phyloP scores from a whole-genome alignment of 2,797 vertebrate species.

The Hozukius guyotensis region DNA sequence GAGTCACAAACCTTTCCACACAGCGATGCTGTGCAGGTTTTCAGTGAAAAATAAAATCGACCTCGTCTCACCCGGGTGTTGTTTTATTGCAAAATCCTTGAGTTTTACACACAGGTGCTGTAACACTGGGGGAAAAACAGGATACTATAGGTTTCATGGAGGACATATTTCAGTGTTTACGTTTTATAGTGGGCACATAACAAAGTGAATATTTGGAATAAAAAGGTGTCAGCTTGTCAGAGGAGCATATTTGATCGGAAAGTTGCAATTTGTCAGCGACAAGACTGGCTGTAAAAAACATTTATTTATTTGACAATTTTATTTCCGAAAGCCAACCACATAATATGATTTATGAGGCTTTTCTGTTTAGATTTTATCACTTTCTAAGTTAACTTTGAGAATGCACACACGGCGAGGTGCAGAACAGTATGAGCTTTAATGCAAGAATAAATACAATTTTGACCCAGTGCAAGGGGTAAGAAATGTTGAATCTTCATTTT shows the following conservation, averaged over 20 bases:
- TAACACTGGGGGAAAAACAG: not conserved
- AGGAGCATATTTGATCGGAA: not conserved
- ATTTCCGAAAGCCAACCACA: not conserved
- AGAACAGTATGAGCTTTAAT: not conserved
- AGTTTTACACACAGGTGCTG: not conserved
- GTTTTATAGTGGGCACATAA: not conserved
- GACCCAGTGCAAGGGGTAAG: not conserved
- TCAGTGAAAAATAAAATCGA: constrained; percentile 8
- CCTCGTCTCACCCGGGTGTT: not conserved
- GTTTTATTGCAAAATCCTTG: not conserved
- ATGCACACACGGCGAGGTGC: not conserved
- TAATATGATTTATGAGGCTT: not conserved
- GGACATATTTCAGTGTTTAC: not conserved
- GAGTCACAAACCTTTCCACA: constrained; percentile 21
- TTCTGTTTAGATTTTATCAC: not conserved
- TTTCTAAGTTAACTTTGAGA: not conserved
- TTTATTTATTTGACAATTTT: not conserved
- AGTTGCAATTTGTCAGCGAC: not conserved
- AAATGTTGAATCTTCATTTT: not conserved
- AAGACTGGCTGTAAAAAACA: not conserved
- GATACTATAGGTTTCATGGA: not conserved
- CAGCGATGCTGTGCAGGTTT: not conserved
- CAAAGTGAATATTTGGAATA: constrained; percentile 4
- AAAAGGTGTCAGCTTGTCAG: not conserved
- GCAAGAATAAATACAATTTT: not conserved